Percentiles rank a stretch among this genome's conserved stretches.
These are phyloP conservation scores for Fratercula arctica DNA, from an alignment of 2,797 vertebrate genomes.

Conservation along the genomic window DNA sequence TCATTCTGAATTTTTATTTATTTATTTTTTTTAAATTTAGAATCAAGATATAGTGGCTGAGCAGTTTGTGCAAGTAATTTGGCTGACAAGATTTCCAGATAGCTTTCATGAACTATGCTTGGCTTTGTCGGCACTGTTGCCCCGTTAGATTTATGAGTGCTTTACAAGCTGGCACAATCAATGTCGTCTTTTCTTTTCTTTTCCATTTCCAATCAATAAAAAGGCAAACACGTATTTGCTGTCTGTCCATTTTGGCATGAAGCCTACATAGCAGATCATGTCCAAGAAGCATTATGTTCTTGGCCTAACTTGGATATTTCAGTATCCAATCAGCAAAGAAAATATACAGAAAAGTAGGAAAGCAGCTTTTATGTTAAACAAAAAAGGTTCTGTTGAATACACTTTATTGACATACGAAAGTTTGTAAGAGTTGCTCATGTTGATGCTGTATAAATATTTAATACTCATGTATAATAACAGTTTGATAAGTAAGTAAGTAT, in stretches of 20 bases:
- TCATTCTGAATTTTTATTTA: neutral
- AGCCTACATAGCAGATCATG: neutral
- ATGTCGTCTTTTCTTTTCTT: neutral
- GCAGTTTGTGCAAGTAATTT: neutral
- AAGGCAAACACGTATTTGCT: conserved; percentile 16
- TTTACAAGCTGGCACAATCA: neutral
- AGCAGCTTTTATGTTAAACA: neutral
- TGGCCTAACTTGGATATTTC: neutral
- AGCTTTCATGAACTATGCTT: neutral
- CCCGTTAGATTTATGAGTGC: neutral
- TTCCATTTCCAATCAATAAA: neutral
- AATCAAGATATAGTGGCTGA: neutral
- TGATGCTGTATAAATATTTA: neutral
- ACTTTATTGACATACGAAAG: neutral
- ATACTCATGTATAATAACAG: neutral
- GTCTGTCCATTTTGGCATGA: neutral
- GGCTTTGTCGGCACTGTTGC: neutral
- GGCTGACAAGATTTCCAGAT: neutral
- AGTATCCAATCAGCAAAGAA: neutral
- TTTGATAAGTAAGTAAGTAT: neutral
- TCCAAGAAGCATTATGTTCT: neutral
- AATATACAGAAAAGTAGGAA: neutral
- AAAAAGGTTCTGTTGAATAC: neutral
- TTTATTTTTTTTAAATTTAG: neutral
- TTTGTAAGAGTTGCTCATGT: neutral